Conservation (phyloP, 1,140 invertebrate species). For the Palaemon carinicauda region DNA sequence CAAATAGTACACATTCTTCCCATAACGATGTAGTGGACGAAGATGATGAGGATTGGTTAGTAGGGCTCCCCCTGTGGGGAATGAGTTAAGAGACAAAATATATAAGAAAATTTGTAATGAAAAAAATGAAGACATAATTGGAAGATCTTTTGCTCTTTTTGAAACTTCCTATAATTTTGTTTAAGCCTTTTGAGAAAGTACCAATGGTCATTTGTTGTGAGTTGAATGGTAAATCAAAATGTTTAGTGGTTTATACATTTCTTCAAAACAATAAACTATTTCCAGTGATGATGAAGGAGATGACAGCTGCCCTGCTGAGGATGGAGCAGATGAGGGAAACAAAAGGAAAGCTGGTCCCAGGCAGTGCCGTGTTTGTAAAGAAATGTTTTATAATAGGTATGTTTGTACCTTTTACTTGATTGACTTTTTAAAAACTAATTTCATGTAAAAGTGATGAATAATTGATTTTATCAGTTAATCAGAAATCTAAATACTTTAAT, state of each 20-base stretch:
- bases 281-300: conserved; percentile 22
- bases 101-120: too few relatives aligned
- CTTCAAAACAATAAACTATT: neutral
- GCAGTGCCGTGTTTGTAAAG: conserved; percentile 37
- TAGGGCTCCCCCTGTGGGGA: too few relatives aligned
- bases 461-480: neutral
- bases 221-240: neutral
- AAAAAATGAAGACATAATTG: neutral
- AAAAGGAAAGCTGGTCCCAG: conserved; percentile 37
- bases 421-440: too few relatives aligned
- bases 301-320: neutral
- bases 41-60: conserved; percentile 7
- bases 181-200: too few relatives aligned
- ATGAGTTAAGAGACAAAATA: too few relatives aligned
- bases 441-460: too few relatives aligned
- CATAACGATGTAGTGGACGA: neutral
- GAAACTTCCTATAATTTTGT: too few relatives aligned
- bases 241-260: neutral
- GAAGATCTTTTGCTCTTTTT: neutral
- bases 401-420: too few relatives aligned
- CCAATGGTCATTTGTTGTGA: too few relatives aligned
- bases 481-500: too few relatives aligned
- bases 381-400: conserved; percentile 40
- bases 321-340: neutral
- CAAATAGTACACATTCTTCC: neutral